phyloP scores from a whole-genome alignment of 1,140 invertebrate genomes.

The Pseudomyrmex gracilis region DNA sequence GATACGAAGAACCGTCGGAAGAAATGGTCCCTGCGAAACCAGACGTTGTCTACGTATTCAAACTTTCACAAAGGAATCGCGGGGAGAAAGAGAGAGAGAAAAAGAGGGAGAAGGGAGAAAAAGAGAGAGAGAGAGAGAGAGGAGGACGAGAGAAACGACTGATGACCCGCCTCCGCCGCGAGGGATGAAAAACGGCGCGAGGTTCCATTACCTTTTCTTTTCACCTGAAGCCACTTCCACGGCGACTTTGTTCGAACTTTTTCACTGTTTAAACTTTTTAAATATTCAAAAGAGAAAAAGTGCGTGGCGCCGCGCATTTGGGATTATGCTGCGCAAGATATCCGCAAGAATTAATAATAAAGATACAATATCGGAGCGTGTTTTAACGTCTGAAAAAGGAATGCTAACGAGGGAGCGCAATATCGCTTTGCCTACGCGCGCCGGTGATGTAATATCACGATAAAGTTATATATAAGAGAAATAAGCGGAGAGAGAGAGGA shows the following conservation, averaged over 20 bases:
- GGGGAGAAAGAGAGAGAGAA: no score
- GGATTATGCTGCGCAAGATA: background rate
- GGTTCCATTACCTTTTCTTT: slow-evolving; percentile 45
- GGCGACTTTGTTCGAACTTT: slow-evolving; percentile 33
- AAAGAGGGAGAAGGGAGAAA: no score
- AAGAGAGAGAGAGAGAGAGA: no score
- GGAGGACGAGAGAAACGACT: slow-evolving; percentile 3
- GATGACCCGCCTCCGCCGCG: slow-evolving; percentile 28
- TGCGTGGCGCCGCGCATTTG: no score
- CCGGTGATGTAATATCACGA: slow-evolving; percentile 40
- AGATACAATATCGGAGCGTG: slow-evolving; percentile 4
- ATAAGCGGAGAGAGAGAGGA: background rate
- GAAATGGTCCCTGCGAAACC: slow-evolving; percentile 12
- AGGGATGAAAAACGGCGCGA: slow-evolving; percentile 33
- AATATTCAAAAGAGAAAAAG: slow-evolving; percentile 19
- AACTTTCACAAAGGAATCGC: slow-evolving; percentile 58
- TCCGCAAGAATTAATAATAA: slow-evolving; percentile 26
- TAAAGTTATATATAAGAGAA: slow-evolving; percentile 52
- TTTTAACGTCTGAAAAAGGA: slow-evolving; percentile 7
- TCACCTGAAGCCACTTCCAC: slow-evolving; percentile 33
- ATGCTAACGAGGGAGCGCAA: slow-evolving; percentile 52
- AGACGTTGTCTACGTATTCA: slow-evolving; percentile 62
- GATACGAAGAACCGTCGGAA: slow-evolving; percentile 19
- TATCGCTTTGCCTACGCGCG: slow-evolving; percentile 12
- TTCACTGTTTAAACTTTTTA: slow-evolving; percentile 33